phyloP scores from a whole-genome alignment of 2,113 vertebrate species.

The Aythya baeri region DNA sequence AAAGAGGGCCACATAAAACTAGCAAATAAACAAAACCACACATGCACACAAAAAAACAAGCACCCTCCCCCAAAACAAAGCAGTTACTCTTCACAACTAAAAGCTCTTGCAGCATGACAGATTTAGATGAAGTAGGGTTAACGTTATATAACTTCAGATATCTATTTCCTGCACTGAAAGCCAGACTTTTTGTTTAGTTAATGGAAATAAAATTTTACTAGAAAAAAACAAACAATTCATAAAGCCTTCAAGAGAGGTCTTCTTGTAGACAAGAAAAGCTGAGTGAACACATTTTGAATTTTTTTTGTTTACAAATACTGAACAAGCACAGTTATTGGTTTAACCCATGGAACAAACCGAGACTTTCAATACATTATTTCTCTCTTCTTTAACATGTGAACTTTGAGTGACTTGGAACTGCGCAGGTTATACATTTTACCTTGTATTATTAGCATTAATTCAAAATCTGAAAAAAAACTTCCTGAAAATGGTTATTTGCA shows the following conservation, averaged over 20 bases:
- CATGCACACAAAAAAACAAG: neutral
- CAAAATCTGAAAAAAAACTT: neutral
- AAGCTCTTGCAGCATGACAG: neutral
- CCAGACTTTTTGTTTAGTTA: neutral
- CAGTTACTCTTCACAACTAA: neutral
- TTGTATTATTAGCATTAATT: neutral
- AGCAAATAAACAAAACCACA: neutral
- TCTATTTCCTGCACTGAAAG: neutral
- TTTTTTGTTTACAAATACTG: neutral
- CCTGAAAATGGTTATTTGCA: neutral
- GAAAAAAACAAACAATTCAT: neutral
- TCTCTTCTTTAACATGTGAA: neutral
- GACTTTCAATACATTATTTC: neutral
- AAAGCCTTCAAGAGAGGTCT: neutral
- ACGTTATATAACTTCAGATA: neutral
- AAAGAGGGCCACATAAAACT: neutral
- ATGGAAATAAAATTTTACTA: neutral
- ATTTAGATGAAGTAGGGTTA: neutral
- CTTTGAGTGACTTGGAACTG: neutral
- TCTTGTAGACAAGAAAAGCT: neutral
- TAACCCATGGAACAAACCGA: neutral
- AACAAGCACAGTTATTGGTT: neutral
- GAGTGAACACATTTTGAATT: neutral
- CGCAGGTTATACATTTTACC: neutral
- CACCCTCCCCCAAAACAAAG: neutral